Percentiles rank a stretch among this genome's conserved stretches.
phyloP scores from a whole-genome alignment of 1,140 invertebrate species.

The Tetragnatha versicolor region DNA sequence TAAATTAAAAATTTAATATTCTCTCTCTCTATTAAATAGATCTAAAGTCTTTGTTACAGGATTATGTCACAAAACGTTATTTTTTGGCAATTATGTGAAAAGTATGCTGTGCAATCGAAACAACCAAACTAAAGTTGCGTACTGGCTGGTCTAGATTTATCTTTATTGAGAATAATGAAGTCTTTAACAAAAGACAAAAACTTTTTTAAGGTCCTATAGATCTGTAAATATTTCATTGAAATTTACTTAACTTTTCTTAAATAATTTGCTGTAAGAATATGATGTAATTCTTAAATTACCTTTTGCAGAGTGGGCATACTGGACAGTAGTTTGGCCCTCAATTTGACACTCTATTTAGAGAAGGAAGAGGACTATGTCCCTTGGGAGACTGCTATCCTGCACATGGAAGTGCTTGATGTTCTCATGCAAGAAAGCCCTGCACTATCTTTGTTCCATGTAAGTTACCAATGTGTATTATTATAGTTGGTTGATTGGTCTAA shows the following conservation, averaged over 20 bases:
- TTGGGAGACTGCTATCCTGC: constrained; percentile 75
- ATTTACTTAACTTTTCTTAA: background rate
- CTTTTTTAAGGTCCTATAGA: too few relatives aligned
- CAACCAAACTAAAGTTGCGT: too few relatives aligned
- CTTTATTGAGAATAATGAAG: background rate
- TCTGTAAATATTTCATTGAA: background rate
- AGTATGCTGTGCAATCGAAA: too few relatives aligned
- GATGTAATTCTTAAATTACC: too few relatives aligned
- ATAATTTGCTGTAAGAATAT: background rate
- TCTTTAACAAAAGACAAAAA: constrained; percentile 5
- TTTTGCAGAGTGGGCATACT: constrained; percentile 74
- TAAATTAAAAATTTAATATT: too few relatives aligned
- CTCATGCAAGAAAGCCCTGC: constrained; percentile 73
- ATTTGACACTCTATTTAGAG: constrained; percentile 74
- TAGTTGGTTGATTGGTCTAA: too few relatives aligned
- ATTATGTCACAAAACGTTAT: too few relatives aligned
- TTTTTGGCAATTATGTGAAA: too few relatives aligned
- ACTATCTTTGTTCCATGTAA: constrained; percentile 60
- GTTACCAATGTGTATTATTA: too few relatives aligned
- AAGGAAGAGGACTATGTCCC: constrained; percentile 78
- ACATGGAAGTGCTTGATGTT: constrained; percentile 74
- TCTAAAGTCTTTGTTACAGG: too few relatives aligned
- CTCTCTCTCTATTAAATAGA: too few relatives aligned
- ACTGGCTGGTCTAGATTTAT: too few relatives aligned
- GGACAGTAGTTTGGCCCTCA: constrained; percentile 73